Evolutionary conservation across 2,797 vertebrate genomes (phyloP).

Genomic region (Hippocampus kuda): DNA sequence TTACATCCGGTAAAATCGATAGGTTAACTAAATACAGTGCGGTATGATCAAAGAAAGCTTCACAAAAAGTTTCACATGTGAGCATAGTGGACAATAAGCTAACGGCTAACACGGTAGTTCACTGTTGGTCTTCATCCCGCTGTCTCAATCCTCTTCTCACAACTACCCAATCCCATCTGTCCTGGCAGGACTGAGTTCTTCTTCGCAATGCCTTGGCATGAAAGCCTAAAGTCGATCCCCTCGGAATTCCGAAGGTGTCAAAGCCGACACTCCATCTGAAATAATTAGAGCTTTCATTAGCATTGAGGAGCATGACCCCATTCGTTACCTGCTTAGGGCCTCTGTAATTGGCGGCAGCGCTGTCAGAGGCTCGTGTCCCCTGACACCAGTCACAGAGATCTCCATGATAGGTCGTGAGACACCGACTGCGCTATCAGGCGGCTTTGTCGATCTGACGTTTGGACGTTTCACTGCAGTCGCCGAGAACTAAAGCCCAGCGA

Average conservation of each 20-base stretch:
- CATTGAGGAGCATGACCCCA: slow-evolving; percentile 31
- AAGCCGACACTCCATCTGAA: slow-evolving; percentile 51
- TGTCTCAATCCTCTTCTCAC: slow-evolving; percentile 26
- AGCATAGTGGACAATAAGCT: too few species aligned
- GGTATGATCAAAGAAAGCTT: too few species aligned
- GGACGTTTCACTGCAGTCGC: slow-evolving; percentile 40
- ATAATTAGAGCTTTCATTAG: slow-evolving; percentile 62
- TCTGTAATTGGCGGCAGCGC: slow-evolving; percentile 46
- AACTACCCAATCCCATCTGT: slow-evolving; percentile 18
- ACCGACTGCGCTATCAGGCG: slow-evolving; percentile 31
- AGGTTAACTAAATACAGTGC: too few species aligned
- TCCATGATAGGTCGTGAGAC: slow-evolving; percentile 29
- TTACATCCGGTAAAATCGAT: too few species aligned
- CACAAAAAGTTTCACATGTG: too few species aligned
- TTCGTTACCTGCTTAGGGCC: slow-evolving; percentile 41
- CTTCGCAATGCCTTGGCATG: slow-evolving; percentile 33
- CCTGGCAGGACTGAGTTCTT: slow-evolving; percentile 46
- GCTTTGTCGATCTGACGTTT: slow-evolving; percentile 31
- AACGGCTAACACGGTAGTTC: too few species aligned
- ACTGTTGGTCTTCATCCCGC: slow-evolving; percentile 17
- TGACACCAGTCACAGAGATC: slow-evolving; percentile 28
- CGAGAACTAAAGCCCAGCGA: slow-evolving; percentile 29
- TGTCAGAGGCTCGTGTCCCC: slow-evolving; percentile 34
- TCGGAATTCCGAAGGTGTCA: slow-evolving; percentile 37
- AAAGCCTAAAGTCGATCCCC: slow-evolving; percentile 36